A percentile compares a stretch with the other conserved stretches of the same genome.
Conservation (phyloP, 2,888 invertebrate genomes). For the Cryptocheilus praepositus region DNA sequence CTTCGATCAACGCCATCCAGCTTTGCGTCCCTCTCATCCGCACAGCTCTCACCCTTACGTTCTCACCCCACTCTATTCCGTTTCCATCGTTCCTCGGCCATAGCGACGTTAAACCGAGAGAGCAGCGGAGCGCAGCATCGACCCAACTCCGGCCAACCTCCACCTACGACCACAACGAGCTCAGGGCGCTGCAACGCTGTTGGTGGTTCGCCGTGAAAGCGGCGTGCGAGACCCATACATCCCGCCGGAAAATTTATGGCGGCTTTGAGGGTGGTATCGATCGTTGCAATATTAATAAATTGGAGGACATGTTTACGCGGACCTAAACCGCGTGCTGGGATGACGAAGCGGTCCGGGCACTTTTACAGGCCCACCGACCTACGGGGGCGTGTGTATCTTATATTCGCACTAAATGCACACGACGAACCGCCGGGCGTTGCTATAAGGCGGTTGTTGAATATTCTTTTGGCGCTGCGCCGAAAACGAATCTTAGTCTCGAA, state of each 20-base stretch:
- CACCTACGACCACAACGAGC: conserved; percentile 48
- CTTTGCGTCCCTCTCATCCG: not conserved
- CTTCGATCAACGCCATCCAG: conserved; percentile 1
- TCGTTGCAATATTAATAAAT: conserved; percentile 57
- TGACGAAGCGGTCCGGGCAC: conserved; percentile 8
- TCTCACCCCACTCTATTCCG: conserved; percentile 32
- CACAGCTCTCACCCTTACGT: conserved; percentile 44
- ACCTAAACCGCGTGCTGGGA: conserved; percentile 17
- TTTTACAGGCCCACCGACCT: conserved; percentile 4
- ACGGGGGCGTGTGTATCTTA: not conserved
- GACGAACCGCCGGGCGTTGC: not conserved
- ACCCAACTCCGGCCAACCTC: conserved; percentile 53
- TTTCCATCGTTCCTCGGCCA: conserved; percentile 31
- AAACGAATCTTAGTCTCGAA: too few relatives aligned
- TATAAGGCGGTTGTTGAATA: too few relatives aligned
- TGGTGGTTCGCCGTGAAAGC: conserved; percentile 32
- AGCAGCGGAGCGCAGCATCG: conserved; percentile 58
- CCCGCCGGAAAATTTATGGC: conserved; percentile 39
- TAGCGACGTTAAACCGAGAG: conserved; percentile 34
- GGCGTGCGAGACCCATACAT: conserved; percentile 20
- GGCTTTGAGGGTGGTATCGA: conserved; percentile 46
- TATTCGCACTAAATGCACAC: not conserved
- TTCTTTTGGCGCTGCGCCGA: too few relatives aligned
- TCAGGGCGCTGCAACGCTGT: conserved; percentile 39
- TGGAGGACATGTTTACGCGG: conserved; percentile 32